phyloP scores from a whole-genome alignment of 2,113 vertebrate genomes.

The Hippotragus niger region DNA sequence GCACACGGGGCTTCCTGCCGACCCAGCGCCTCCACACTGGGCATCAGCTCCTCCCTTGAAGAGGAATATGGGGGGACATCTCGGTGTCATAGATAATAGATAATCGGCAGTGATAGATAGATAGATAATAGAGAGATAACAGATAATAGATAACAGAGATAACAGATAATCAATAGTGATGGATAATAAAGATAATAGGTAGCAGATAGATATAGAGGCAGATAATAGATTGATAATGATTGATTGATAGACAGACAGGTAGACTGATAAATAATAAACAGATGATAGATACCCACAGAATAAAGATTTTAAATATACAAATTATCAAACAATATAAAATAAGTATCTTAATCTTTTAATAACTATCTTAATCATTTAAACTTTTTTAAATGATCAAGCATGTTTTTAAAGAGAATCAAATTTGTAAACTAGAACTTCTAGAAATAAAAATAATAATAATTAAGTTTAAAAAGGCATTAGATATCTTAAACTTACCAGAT shows the following conservation, averaged over 20 bases:
- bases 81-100: not conserved
- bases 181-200: not conserved
- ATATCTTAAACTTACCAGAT: not conserved
- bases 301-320: not conserved
- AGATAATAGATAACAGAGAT: not conserved
- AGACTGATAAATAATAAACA: not conserved
- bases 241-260: not conserved
- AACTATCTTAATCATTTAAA: not conserved
- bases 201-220: not conserved
- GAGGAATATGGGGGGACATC: not conserved
- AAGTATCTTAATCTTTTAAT: not conserved
- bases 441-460: not conserved
- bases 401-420: not conserved
- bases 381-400: not conserved
- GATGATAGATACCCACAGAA: not conserved
- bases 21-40: not conserved
- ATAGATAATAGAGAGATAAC: not conserved
- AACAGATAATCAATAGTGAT: not conserved
- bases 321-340: not conserved
- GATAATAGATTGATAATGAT: not conserved
- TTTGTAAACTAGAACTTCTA: not conserved
- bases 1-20: not conserved
- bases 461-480: not conserved
- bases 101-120: not conserved
- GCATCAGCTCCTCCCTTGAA: not conserved